These are phyloP conservation scores for Microtus montanus DNA, from an alignment of 2,113 vertebrate genomes.

Conservation along the genomic window DNA sequence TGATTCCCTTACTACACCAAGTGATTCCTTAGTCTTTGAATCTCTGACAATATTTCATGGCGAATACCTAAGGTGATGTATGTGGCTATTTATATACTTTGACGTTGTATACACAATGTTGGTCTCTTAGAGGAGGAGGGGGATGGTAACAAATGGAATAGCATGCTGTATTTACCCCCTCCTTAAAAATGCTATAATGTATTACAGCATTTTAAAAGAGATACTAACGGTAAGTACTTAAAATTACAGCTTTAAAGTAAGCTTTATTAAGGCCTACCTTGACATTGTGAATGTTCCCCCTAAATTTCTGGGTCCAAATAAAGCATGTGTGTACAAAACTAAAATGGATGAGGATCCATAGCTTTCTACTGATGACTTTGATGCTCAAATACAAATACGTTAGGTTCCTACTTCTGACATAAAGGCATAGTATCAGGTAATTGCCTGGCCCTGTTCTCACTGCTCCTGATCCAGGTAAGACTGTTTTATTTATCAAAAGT, in stretches of 20 bases:
- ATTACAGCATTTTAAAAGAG: neutral
- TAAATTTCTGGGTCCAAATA: neutral
- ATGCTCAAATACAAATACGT: neutral
- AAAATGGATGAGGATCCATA: neutral
- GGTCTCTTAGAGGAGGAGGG: neutral
- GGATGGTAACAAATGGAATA: neutral
- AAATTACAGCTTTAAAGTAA: neutral
- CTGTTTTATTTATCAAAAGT: neutral
- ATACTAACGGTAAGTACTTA: neutral
- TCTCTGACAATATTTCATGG: neutral
- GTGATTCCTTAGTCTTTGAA: neutral
- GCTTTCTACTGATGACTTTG: neutral
- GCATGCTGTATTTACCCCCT: neutral
- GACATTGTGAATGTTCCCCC: neutral
- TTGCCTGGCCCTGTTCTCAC: neutral
- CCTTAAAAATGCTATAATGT: neutral
- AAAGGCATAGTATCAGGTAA: neutral
- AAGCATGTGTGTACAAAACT: neutral
- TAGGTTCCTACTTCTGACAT: neutral
- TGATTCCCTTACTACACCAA: neutral
- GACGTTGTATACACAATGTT: neutral
- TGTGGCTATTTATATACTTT: neutral
- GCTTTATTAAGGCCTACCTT: neutral
- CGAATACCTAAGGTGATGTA: neutral
- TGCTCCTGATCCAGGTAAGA: neutral